Evolutionary conservation across 2,888 invertebrate genomes (phyloP).

Genomic region (Sinhomidia bicolor): DNA sequence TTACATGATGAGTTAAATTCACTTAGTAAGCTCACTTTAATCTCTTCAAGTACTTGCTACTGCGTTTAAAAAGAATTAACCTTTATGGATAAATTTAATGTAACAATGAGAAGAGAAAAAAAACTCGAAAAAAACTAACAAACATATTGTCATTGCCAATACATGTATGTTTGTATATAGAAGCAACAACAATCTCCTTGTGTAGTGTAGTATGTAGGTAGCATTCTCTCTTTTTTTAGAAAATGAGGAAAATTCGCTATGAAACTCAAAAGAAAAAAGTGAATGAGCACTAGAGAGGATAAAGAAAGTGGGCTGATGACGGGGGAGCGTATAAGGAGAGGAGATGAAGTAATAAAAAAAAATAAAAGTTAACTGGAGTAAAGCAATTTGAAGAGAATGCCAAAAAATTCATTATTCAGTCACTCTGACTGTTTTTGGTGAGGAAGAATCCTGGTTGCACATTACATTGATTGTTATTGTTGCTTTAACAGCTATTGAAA

Average conservation of each 20-base stretch:
- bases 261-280: neutral
- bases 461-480: conserved; percentile 27
- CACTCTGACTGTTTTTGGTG: neutral
- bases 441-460: neutral
- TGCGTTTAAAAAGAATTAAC: conserved; percentile 38
- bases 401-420: neutral
- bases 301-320: neutral
- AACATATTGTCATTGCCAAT: conserved; percentile 15
- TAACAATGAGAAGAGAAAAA: neutral
- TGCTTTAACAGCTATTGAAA: conserved; percentile 17
- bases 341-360: conserved; percentile 45
- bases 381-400: conserved; percentile 27
- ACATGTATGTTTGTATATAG: no score
- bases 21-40: conserved; percentile 22
- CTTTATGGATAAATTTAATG: conserved; percentile 28
- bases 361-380: conserved; percentile 34
- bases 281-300: neutral
- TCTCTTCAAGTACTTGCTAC: neutral
- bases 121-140: no score
- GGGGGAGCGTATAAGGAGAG: neutral
- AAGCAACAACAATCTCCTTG: neutral
- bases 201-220: no score
- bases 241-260: no score
- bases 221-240: no score
- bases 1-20: conserved; percentile 45